A percentile compares a stretch with the other conserved stretches of the same genome.
Evolutionary conservation across 2,888 invertebrate genomes (phyloP).

Genomic region (Agelastica alni): DNA sequence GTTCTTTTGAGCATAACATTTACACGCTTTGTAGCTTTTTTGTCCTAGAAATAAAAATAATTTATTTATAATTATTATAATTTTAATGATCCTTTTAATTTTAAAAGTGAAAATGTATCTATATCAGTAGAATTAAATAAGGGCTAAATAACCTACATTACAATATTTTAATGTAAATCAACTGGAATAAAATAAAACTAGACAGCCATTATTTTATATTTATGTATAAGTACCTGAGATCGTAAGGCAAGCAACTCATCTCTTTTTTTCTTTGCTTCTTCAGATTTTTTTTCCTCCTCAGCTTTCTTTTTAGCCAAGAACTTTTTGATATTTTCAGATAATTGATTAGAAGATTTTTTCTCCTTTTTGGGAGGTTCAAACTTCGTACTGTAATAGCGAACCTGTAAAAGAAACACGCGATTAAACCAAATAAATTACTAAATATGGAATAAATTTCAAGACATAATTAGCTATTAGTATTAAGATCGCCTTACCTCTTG

Average conservation of each 20-base stretch:
- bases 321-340: slow-evolving; percentile 81
- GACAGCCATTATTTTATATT: too few species aligned
- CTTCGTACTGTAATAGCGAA: slow-evolving; percentile 74
- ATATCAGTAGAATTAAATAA: too few species aligned
- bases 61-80: background rate
- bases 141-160: too few species aligned
- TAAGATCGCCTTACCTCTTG: slow-evolving; percentile 8
- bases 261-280: slow-evolving; percentile 67
- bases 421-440: background rate
- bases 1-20: slow-evolving; percentile 74
- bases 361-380: slow-evolving; percentile 84
- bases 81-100: too few species aligned
- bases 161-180: too few species aligned
- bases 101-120: too few species aligned
- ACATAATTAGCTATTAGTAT: slow-evolving; percentile 1
- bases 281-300: slow-evolving; percentile 70
- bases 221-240: too few species aligned
- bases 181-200: too few species aligned
- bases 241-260: slow-evolving; percentile 68
- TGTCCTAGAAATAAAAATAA: slow-evolving; percentile 48
- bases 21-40: slow-evolving; percentile 54
- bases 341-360: slow-evolving; percentile 65
- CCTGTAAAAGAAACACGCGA: slow-evolving; percentile 32
- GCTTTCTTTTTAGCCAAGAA: slow-evolving; percentile 82
- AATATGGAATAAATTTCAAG: background rate